A percentile compares a stretch with the other conserved stretches of the same genome.
Conservation (phyloP, 2,888 invertebrate species). For the Eupithecia abbreviata region DNA sequence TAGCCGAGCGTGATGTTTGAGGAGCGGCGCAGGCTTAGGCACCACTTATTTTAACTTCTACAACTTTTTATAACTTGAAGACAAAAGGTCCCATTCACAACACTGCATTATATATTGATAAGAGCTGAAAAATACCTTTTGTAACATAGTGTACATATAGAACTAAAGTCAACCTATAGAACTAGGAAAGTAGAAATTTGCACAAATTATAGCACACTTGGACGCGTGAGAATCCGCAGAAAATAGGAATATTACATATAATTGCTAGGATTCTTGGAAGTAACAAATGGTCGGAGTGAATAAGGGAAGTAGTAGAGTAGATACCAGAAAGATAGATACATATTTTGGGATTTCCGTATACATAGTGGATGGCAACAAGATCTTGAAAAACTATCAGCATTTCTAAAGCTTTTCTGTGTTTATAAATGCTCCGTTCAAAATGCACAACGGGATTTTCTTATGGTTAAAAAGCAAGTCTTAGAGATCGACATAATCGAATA, state of each 20-base stretch:
- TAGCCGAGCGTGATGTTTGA: slow-evolving; percentile 30
- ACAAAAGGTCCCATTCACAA: not conserved
- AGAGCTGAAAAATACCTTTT: not conserved
- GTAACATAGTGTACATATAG: not conserved
- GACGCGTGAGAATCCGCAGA: not conserved
- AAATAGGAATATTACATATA: not conserved
- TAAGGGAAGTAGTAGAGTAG: not conserved
- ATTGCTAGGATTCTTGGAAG: not conserved
- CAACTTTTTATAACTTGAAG: not conserved
- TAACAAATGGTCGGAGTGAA: not conserved
- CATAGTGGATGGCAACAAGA: too few relatives aligned
- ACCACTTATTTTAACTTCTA: slow-evolving; percentile 14
- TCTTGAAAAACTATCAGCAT: too few relatives aligned
- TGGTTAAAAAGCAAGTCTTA: not conserved
- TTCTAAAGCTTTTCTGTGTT: not conserved
- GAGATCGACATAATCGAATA: not conserved
- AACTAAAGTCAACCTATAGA: not conserved
- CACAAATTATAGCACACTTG: not conserved
- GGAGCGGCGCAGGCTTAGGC: slow-evolving; percentile 24
- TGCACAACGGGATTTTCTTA: not conserved
- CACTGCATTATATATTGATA: not conserved
- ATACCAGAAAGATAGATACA: not conserved
- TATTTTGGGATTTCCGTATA: too few relatives aligned
- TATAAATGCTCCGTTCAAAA: not conserved
- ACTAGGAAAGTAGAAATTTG: not conserved